Base-by-base conservation (phyloP, 1,140 invertebrate genomes). In the Drosophila auraria region DNA sequence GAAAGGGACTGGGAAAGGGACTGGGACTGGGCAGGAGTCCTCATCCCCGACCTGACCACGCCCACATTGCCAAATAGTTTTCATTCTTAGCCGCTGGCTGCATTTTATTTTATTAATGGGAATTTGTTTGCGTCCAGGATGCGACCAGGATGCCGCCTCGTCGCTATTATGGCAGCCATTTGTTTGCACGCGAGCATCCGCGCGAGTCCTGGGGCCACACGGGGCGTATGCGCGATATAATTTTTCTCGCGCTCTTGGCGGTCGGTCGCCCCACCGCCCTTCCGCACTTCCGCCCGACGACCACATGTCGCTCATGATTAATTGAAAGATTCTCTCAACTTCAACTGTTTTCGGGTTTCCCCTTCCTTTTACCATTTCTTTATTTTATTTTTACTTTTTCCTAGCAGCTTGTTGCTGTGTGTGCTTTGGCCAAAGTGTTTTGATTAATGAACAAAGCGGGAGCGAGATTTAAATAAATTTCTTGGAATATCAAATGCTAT, bases 301-400 rank as follows among this genome's bases (percentile, higher is more conserved):
- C 84, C 84, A 90, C 84, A 89, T 89, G 84, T 89, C 84, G 84
- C 86, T 90, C 75, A 79, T 89, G 84, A 89, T 89, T 89, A 90
- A 89, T 89, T 89, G 78, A 89, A 82, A 82, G 81, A 76, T 90
- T 90, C 63, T 66, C 84, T 69, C 78, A 83, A 89, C 80, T 87
- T 79, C 75, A 71, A 78, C 76, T 78, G 75, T 61, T 79, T 72
- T 79, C 59, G 64, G 62, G 70, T 71, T 87, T 73, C 62, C 33
- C 70, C 59, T 70, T 77, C 73, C 44, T 53, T 49, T 65, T 20
- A 20, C 1, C 20, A 20, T 20, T 38, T 38, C 5, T 36, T 58
- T 36, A 14, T 11, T 33, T 12, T 47, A 12, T 42, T 44, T 40
- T 2, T 44, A 15, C 4, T 33, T 40, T 36, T 2, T 36, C 30